These are phyloP conservation scores for Falco cherrug DNA, from an alignment of 2,797 vertebrate species.

Conservation along the genomic window DNA sequence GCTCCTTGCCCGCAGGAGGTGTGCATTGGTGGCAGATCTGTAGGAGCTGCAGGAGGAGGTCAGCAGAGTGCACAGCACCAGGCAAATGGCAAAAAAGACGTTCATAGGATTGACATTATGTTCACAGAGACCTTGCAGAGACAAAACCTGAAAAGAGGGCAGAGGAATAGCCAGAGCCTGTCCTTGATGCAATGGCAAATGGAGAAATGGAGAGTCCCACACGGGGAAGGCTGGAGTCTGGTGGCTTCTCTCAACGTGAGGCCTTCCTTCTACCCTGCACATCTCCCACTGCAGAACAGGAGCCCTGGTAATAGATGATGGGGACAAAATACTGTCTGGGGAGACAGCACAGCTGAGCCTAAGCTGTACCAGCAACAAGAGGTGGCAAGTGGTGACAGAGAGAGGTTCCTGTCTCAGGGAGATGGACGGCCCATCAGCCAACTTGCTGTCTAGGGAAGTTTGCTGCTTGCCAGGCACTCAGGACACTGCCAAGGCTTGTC, in stretches of 20 bases:
- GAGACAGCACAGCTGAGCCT: background rate
- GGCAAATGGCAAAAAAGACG: background rate
- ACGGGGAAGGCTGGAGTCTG: background rate
- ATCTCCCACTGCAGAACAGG: background rate
- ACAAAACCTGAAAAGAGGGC: background rate
- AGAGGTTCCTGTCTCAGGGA: background rate
- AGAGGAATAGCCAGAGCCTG: background rate
- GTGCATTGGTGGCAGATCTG: background rate
- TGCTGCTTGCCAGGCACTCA: background rate
- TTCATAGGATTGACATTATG: background rate
- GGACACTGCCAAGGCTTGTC: background rate
- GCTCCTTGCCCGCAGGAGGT: background rate
- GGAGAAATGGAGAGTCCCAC: background rate
- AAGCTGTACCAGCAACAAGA: background rate
- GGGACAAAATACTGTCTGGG: background rate
- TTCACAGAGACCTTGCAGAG: background rate
- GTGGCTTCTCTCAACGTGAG: background rate
- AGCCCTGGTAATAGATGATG: too few species aligned
- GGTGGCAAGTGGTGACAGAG: background rate
- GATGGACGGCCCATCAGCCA: background rate
- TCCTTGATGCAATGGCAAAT: background rate
- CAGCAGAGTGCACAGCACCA: background rate
- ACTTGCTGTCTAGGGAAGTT: background rate
- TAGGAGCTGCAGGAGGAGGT: background rate
- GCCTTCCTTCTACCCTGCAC: background rate